Evolutionary conservation across 2,797 vertebrate genomes (phyloP), one percentile per base, ranked within the genome.

Genomic region (Crenuchus spilurus): DNA sequence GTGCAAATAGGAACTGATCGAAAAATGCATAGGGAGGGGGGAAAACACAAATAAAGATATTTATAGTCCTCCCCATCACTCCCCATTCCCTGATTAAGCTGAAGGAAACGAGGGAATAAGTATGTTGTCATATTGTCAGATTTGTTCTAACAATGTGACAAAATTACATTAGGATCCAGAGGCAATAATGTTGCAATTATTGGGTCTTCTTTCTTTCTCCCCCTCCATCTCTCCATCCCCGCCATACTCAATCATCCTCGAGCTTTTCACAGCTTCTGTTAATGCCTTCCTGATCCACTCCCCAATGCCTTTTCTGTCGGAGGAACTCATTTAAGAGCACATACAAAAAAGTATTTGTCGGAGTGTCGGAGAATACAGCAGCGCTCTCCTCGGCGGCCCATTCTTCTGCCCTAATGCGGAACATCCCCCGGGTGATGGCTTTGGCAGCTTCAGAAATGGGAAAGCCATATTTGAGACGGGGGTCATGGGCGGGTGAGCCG

Each of bases 401-500:
- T 93, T 93, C 91, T 92, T 84, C 80, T 74, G 87, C 86, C 52
- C 89, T 94, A 92, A 93, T 93, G 92, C 88, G 90, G 91, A 93
- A 93, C 92, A 93, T 94, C 91, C 92, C 91, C 89, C 44, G 91
- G 91, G 92, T 91, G 91, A 92, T 90, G 91, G 89, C 87, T 92
- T 91, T 92, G 91, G 90, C 92, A 92, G 91, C 90, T 90, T 90
- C 89, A 88, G 88, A 90, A 92, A 91, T 91, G 90, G 89, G 90
- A 91, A 92, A 93, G 92, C 91, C 91, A 92, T 91, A 90, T 91
- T 92, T 88, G 89, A 90, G 57, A 88, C 69, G 83, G 74, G 88
- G 92, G 91, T 93, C 92, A 92, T 87, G 75, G 74, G 77, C 74
- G 87, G 90, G 91, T 92, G 90, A 92, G 82, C 82, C 80, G 83